Base-by-base conservation (phyloP, 2,797 vertebrate species). In the Philypnodon macrostomus region DNA sequence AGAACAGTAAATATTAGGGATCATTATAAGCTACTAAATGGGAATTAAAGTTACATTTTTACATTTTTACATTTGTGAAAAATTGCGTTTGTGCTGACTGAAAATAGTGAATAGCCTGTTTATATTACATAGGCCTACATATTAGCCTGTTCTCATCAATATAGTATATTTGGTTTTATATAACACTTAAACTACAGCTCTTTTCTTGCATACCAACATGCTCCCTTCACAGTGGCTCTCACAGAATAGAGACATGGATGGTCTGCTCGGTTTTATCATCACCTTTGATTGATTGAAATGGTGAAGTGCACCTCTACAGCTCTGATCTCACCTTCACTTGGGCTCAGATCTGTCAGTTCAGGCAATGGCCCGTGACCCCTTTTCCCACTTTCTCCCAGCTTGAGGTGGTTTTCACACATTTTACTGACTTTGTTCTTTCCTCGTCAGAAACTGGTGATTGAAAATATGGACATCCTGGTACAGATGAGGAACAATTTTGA, bases 401-500 rank as follows among this genome's bases (percentile, higher is more conserved):
- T 3, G 29, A 16, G 21, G 16, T 34, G 35, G 2, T 42, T 58
- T 58, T n/a, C n/a, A n/a, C n/a, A n/a, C n/a, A n/a, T n/a, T n/a
- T 53, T 13, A 15, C n/a, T 67, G 4, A 17, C 19, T 57, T 44
- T 23, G 18, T 39, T 63, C 11, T 58, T 42, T 11, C 44, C 56
- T 65, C n/a, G 47, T 48, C 64, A 98, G 95, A 97, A 97, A 77
- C 73, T 98, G 67, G 95, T 97, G 69, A 81, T 83, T 1, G 96
- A 98, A 75, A 96, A 98, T 79, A 98, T 97, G 96, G 96, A 98
- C 47, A 47, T 89, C 11, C 81, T 98, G 63, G 92, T 97, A 14
- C 94, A 98, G 86, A 93, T 98, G 84, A 89, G 91, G 71, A 92
- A 88, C 58, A 92, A 90, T 75, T 93, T 90, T 49, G 81, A 88